Evolutionary conservation across 2,797 vertebrate species (phyloP), one percentile per base, ranked within the genome.

Genomic region (Rhinogobio ventralis): DNA sequence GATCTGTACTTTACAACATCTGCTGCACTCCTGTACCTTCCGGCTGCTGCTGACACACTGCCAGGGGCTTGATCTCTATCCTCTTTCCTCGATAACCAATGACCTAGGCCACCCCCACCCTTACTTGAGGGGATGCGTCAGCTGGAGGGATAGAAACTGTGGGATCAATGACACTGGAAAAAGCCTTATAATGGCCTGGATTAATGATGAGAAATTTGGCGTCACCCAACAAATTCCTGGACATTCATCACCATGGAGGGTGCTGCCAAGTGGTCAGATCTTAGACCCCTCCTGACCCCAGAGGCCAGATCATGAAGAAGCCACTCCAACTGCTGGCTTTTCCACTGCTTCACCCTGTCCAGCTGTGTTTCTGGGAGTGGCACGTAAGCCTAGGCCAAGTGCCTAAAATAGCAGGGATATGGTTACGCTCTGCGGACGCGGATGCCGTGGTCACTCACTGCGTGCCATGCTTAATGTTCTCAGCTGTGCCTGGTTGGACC

Each of bases 151-250:
- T 82, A 71, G 53, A 15, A 81, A 68, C 69, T 75, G 8, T 28
- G 93, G 91, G 96, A 99, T 98, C 96, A 97, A 98, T 98, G 96
- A 86, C 94, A 75, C 95, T 92, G 94, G 95, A 96, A 95, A 95
- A 95, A 94, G 93, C 93, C 95, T 95, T 95, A 97, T 97, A 98
- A 98, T 96, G 94, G 96, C 89, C 91, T 86, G 80, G 93, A 98
- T 98, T 99, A 99, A 99, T 98, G 97, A 99, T 98, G 97, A 99
- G 98, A 97, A 98, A 99, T 98, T 95, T 94, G 94, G 95, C 95
- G 95, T 98, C 97, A 97, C 94, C 92, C 91, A 87, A 91, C 86
- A 93, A 93, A 94, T 93, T 94, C 91, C 90, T 91, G 90, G 94
- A 96, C 96, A 98, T 99, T 97, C 93, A 98, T 99, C 97, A 99